Percentiles rank a stretch among this genome's conserved stretches.
These are phyloP conservation scores for Dolichomitus sp. DNA, from an alignment of 2,888 invertebrate species.

Conservation along the genomic window DNA sequence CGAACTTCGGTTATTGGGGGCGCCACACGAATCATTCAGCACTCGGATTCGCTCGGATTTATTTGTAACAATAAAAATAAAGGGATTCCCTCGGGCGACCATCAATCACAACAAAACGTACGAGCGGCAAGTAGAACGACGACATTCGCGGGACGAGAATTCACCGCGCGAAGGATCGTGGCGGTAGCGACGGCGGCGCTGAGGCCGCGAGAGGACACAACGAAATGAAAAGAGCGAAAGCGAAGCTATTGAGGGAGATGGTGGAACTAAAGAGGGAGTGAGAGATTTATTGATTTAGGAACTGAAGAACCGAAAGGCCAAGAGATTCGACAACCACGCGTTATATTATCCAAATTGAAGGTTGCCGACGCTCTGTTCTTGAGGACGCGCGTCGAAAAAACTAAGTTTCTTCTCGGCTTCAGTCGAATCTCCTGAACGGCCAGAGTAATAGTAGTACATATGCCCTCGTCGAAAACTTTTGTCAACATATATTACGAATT, in stretches of 20 bases:
- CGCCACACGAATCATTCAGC: conserved; percentile 42
- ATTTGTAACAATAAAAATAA: conserved; percentile 67
- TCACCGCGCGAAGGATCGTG: conserved; percentile 37
- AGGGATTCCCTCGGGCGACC: conserved; percentile 59
- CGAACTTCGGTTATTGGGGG: neutral
- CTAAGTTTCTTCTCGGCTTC: conserved; percentile 18
- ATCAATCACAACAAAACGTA: conserved; percentile 67
- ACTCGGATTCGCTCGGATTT: conserved; percentile 60
- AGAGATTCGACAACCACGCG: conserved; percentile 64
- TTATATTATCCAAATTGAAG: conserved; percentile 69
- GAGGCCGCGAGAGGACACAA: conserved; percentile 9
- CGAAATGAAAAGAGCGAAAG: conserved; percentile 38
- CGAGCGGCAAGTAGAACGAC: conserved; percentile 45
- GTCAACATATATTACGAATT: conserved; percentile 41
- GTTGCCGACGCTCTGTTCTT: conserved; percentile 38
- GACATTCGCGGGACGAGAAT: conserved; percentile 56
- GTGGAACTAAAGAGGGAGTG: conserved; percentile 47
- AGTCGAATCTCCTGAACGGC: neutral
- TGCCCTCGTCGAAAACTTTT: neutral
- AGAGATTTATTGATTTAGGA: conserved; percentile 70
- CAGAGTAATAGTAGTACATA: conserved; percentile 24
- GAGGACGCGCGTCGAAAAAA: conserved; percentile 52
- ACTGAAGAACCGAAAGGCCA: conserved; percentile 67
- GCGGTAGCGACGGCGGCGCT: neutral
- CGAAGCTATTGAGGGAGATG: conserved; percentile 6